Evolutionary conservation across 2,113 vertebrate species (phyloP), one percentile per base, ranked within the genome.

Genomic region (Baryphthengus martii): DNA sequence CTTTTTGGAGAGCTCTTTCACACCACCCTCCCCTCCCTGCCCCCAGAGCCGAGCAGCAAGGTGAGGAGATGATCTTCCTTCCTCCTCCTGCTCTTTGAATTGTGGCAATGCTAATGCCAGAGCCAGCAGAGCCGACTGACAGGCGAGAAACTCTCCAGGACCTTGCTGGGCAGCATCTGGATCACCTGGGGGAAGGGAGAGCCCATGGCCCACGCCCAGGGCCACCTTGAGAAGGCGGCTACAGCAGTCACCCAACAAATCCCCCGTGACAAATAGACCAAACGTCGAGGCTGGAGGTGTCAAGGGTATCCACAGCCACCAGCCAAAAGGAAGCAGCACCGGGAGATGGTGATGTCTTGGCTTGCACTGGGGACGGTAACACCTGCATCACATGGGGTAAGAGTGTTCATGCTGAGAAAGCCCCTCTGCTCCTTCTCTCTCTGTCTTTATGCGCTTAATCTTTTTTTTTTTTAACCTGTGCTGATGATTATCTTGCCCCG

Each of bases 21-120:
- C 21, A 53, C 58, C 84, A 91, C 83, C 67, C 49, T 97, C 76
- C 59, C 77, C 33, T 94, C 90, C 92, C 95, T 90, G 66, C 85
- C 84, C 93, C 84, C 63, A 45, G 47, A 49, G 80, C 39, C 0
- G 1, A 74, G 50, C 53, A 62, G 79, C 25, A 35, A 77, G 45
- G 37, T 0, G 0, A 90, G 61, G 40, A 93, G 71, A 11, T 67
- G 70, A 44, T 11, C 37, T 80, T 88, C 56, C 68, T 71, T 70
- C 81, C 14, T 92, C 59, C 81, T 75, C 28, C 18, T 61, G 52
- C 49, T 88, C 88, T 66, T 88, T 90, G 66, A 50, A 68, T 88
- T 42, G 61, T 25, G 72, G 66, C 72, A 74, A 8, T 28, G 45
- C 56, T 59, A 59, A 29, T 14, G 50, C 20, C 31, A 39, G 49